A percentile compares a stretch with the other conserved stretches of the same genome.
These are phyloP conservation scores for Callyntrura guangdongensis DNA, from an alignment of 2,888 invertebrate species.

Conservation along the genomic window DNA sequence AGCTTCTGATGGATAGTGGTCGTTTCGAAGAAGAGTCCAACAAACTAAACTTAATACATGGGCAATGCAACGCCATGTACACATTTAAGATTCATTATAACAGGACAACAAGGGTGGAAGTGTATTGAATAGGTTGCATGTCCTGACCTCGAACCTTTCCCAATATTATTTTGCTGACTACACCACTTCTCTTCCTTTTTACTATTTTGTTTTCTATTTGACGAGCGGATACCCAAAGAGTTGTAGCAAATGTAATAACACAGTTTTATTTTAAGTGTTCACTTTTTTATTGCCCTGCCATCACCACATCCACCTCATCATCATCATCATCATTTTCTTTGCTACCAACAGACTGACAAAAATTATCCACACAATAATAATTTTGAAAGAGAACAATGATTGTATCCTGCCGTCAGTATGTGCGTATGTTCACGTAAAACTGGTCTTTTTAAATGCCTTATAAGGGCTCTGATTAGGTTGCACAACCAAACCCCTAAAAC, in stretches of 20 bases:
- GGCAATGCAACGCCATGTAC: too few relatives aligned
- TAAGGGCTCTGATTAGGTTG: slow-evolving; percentile 41
- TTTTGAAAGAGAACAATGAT: slow-evolving; percentile 34
- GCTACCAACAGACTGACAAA: slow-evolving; percentile 9
- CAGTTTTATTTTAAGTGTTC: slow-evolving; percentile 73
- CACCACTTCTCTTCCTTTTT: not conserved
- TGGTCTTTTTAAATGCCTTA: slow-evolving; percentile 56
- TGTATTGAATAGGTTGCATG: not conserved
- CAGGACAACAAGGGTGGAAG: not conserved
- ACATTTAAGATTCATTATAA: not conserved
- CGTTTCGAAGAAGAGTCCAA: slow-evolving; percentile 18
- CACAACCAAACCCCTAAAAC: slow-evolving; percentile 1
- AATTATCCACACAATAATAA: slow-evolving; percentile 31
- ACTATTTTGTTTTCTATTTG: slow-evolving; percentile 11
- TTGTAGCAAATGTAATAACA: slow-evolving; percentile 39
- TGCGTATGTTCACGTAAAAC: slow-evolving; percentile 15
- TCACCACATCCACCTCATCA: slow-evolving; percentile 63
- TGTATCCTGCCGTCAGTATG: slow-evolving; percentile 35
- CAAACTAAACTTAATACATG: too few relatives aligned
- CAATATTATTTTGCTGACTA: slow-evolving; percentile 56
- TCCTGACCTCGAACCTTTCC: slow-evolving; percentile 57
- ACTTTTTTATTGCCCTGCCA: slow-evolving; percentile 68
- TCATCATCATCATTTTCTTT: slow-evolving; percentile 56
- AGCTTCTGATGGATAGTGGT: not conserved
- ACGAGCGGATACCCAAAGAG: slow-evolving; percentile 13